phyloP scores from a whole-genome alignment of 2,113 vertebrate species.

The Pachycephala philippinensis region DNA sequence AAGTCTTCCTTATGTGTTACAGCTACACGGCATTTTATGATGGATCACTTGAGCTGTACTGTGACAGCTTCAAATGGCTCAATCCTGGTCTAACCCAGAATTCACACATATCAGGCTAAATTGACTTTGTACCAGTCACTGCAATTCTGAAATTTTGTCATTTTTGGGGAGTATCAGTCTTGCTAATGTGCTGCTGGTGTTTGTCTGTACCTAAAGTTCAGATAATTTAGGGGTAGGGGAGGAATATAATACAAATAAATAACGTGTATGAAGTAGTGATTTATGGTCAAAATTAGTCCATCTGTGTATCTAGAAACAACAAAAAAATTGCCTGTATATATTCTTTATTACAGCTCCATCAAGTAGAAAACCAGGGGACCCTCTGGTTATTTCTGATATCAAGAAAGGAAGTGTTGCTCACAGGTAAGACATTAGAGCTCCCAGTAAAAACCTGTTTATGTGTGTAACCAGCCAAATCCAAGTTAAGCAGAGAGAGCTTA shows the following conservation, averaged over 20 bases:
- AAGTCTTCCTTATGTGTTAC: neutral
- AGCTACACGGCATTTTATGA: neutral
- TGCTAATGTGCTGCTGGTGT: neutral
- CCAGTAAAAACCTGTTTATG: neutral
- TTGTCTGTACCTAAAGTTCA: neutral
- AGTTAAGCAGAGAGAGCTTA: neutral
- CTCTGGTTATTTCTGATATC: constrained; percentile 98
- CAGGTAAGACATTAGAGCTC: constrained; percentile 77
- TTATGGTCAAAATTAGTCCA: neutral
- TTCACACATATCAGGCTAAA: neutral
- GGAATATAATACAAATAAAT: neutral
- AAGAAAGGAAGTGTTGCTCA: constrained; percentile 98
- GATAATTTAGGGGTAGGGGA: neutral
- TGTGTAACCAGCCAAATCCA: neutral
- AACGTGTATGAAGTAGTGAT: neutral
- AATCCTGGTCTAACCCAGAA: neutral
- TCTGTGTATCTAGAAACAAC: neutral
- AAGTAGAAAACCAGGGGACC: constrained; percentile 91
- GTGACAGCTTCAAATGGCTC: neutral
- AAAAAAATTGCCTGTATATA: neutral
- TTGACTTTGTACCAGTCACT: neutral
- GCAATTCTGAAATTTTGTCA: neutral
- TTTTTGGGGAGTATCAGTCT: neutral
- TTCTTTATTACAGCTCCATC: constrained; percentile 85
- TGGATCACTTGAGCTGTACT: neutral